Evolutionary conservation across 2,888 invertebrate species (phyloP).

Genomic region (Boloria euphrosyne): DNA sequence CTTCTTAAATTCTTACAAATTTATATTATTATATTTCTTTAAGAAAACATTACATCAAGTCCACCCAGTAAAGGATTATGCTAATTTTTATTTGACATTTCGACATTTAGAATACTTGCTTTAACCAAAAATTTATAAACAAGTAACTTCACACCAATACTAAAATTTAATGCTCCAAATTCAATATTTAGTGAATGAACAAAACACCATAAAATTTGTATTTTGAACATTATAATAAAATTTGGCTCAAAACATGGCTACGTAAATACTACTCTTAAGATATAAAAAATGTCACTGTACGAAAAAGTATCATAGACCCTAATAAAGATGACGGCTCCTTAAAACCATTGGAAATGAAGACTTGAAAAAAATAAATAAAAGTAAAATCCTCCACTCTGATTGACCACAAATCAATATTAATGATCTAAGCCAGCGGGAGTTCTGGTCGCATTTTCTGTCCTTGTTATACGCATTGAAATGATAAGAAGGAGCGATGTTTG

Average conservation of each 20-base stretch:
- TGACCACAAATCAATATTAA: conserved; percentile 84
- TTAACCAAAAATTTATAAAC: conserved; percentile 17
- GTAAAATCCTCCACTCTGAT: conserved; percentile 81
- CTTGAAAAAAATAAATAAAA: conserved; percentile 73
- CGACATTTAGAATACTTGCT: conserved; percentile 4
- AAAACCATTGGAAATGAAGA: conserved; percentile 52
- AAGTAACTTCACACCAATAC: conserved; percentile 5
- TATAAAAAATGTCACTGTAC: conserved; percentile 43
- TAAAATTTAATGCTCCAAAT: conserved; percentile 29
- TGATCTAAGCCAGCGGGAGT: conserved; percentile 79
- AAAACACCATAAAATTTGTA: conserved; percentile 32
- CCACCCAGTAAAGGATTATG: conserved; percentile 3
- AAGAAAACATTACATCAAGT: conserved; percentile 6
- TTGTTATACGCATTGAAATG: conserved; percentile 47
- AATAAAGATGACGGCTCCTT: conserved; percentile 54
- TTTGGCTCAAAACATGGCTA: conserved; percentile 33
- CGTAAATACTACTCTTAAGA: conserved; percentile 35
- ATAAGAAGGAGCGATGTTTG: conserved; percentile 67
- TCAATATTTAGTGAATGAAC: conserved; percentile 35
- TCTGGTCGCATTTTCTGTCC: conserved; percentile 57
- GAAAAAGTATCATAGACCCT: conserved; percentile 46
- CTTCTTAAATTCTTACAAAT: not conserved
- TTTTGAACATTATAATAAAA: conserved; percentile 36
- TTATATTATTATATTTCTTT: no score
- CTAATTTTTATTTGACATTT: conserved; percentile 1